These are phyloP conservation scores for Ceriagrion tenellum DNA, from an alignment of 2,888 invertebrate species.

Conservation along the genomic window DNA sequence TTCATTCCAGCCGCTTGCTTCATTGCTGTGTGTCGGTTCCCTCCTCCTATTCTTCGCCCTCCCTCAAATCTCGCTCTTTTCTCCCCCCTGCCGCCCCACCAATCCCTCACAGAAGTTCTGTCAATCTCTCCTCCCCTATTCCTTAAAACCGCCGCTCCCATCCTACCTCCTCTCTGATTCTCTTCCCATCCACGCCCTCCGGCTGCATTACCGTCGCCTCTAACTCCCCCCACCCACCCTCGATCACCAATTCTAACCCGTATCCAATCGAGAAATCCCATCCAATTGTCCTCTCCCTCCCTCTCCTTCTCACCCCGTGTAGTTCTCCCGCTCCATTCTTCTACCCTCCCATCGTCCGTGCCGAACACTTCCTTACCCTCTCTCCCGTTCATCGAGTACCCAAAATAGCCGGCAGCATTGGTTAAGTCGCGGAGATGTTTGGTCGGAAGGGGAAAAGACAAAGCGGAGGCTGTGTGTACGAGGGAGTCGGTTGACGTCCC, in stretches of 20 bases:
- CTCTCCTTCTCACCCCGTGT: background rate
- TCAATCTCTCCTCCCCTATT: background rate
- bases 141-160: background rate
- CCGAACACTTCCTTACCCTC: too few relatives aligned
- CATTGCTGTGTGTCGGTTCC: background rate
- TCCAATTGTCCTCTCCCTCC: slow-evolving; percentile 14
- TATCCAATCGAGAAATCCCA: slow-evolving; percentile 50
- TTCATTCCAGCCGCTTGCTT: background rate
- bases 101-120: background rate
- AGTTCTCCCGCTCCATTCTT: background rate
- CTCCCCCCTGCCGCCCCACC: too few relatives aligned
- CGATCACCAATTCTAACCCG: slow-evolving; percentile 19
- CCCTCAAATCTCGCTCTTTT: background rate
- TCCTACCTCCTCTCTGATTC: background rate
- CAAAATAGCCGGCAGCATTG: slow-evolving; percentile 5
- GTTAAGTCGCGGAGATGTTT: slow-evolving; percentile 1
- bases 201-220: background rate
- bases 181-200: background rate
- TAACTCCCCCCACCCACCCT: background rate
- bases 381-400: background rate
- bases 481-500: background rate
- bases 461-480: background rate
- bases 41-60: background rate
- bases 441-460: background rate
- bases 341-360: background rate